phyloP scores from a whole-genome alignment of 2,797 vertebrate species.

The Peromyscus melanophrys region DNA sequence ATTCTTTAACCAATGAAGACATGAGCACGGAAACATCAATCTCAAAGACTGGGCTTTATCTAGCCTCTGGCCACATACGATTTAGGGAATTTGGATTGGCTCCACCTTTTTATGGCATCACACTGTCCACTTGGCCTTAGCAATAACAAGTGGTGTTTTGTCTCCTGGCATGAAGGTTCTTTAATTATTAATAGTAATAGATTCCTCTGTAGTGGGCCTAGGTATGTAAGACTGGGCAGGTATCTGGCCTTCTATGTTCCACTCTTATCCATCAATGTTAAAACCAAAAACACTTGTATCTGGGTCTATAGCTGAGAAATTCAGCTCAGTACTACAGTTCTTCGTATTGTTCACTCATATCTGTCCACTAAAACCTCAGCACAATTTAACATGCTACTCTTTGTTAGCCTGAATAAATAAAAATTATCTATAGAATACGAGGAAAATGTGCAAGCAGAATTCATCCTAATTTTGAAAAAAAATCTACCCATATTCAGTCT shows the following conservation, averaged over 20 bases:
- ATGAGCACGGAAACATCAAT: too few relatives aligned
- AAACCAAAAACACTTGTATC: not conserved
- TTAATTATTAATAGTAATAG: not conserved
- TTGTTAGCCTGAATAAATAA: not conserved
- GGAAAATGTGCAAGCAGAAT: not conserved
- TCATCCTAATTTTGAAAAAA: not conserved
- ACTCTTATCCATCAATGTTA: accelerated
- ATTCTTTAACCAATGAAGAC: not conserved
- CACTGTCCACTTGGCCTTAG: not conserved
- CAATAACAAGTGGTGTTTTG: not conserved
- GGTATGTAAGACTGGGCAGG: too few relatives aligned
- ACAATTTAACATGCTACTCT: not conserved
- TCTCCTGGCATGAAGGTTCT: not conserved
- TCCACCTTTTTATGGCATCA: not conserved
- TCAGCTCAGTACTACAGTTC: not conserved
- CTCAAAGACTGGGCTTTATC: not conserved
- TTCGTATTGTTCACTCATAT: not conserved
- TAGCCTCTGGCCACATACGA: not conserved
- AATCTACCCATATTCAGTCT: not conserved
- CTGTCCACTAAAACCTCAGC: not conserved
- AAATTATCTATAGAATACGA: not conserved
- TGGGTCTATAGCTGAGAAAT: not conserved
- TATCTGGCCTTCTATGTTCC: accelerated
- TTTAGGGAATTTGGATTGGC: not conserved
- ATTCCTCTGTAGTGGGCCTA: not conserved